These are phyloP conservation scores for Netelia inedita DNA, from an alignment of 2,888 invertebrate genomes.

Conservation along the genomic window DNA sequence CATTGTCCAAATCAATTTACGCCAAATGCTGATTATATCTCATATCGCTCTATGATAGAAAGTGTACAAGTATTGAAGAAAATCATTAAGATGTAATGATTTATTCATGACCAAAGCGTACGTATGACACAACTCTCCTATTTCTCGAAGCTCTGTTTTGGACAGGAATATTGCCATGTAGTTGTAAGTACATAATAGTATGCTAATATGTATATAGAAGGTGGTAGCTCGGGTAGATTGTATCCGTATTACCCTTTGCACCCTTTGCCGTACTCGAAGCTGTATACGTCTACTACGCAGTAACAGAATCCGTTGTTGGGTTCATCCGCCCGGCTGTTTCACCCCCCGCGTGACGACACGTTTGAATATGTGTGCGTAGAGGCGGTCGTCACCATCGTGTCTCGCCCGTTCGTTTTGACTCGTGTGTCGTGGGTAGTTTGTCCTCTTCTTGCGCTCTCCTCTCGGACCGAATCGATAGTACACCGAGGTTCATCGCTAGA, in stretches of 20 bases:
- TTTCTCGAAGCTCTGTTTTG: slow-evolving; percentile 21
- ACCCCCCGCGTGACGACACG: slow-evolving; percentile 39
- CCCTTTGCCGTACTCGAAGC: not conserved
- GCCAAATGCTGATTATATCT: too few species aligned
- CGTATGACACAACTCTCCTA: slow-evolving; percentile 5
- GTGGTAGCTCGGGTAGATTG: not conserved
- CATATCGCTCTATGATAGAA: not conserved
- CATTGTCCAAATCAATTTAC: too few species aligned
- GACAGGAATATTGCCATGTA: not conserved
- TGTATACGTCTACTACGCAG: not conserved
- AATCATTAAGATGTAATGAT: not conserved
- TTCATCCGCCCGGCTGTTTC: slow-evolving; percentile 28
- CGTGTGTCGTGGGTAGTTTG: not conserved
- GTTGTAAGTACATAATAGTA: not conserved
- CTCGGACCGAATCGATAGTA: slow-evolving; percentile 62
- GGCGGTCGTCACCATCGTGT: slow-evolving; percentile 41
- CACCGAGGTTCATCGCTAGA: slow-evolving; percentile 17
- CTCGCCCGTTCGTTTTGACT: slow-evolving; percentile 4
- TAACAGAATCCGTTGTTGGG: slow-evolving; percentile 42
- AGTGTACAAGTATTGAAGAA: not conserved
- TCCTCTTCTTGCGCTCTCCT: slow-evolving; percentile 18
- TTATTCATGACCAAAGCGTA: not conserved
- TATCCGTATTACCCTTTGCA: not conserved
- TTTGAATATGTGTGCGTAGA: slow-evolving; percentile 2
- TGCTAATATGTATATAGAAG: not conserved